Conservation (phyloP, 2,113 vertebrate genomes). For the Sakesphorus luctuosus region DNA sequence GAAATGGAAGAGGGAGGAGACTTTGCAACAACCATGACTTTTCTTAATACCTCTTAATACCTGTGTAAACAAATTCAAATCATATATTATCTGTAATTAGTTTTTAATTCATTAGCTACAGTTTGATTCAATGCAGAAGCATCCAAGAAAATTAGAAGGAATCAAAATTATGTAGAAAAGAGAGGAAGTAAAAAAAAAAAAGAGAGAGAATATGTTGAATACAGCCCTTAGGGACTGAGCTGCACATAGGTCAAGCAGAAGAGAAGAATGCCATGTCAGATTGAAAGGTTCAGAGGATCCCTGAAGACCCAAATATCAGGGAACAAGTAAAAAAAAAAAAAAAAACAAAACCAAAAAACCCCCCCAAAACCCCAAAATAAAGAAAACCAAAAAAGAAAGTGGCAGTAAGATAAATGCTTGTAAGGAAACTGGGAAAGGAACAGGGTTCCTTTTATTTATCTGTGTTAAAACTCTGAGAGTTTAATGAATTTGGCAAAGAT, state of each 20-base stretch:
- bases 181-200: background rate
- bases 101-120: background rate
- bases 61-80: background rate
- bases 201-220: background rate
- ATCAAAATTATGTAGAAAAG: background rate
- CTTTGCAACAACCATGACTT: rapidly evolving
- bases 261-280: background rate
- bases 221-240: background rate
- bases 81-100: background rate
- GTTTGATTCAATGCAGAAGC: background rate
- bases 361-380: background rate
- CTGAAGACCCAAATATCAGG: background rate
- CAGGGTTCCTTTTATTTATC: background rate
- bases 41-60: background rate
- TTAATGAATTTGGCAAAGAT: background rate
- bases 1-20: background rate
- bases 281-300: background rate
- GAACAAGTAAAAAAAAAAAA: background rate
- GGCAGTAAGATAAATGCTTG: background rate
- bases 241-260: background rate
- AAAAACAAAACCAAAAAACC: background rate
- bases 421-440: background rate
- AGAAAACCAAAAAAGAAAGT: background rate
- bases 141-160: background rate
- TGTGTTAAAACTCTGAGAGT: background rate